phyloP scores from a whole-genome alignment of 2,113 vertebrate genomes.

The Amphilophus citrinellus region DNA sequence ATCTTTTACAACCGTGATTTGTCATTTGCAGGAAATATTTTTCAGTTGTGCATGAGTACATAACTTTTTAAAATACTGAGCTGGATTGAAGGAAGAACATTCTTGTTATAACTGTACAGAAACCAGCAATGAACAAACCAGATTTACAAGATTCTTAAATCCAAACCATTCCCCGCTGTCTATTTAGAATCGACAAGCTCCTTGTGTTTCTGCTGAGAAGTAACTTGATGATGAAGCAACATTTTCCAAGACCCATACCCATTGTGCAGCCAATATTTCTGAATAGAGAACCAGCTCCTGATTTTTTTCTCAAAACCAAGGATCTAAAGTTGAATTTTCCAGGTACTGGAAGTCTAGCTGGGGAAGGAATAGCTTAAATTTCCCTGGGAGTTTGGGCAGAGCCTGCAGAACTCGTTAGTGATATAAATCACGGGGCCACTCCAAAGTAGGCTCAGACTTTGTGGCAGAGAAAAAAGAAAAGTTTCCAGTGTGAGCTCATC shows the following conservation, averaged over 20 bases:
- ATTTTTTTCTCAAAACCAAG: slow-evolving; percentile 47
- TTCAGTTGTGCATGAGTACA: slow-evolving; percentile 7
- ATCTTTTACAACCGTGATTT: neutral
- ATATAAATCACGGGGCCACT: slow-evolving; percentile 83
- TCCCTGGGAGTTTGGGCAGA: slow-evolving; percentile 73
- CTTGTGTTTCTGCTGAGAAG: slow-evolving; percentile 40
- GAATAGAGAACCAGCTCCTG: slow-evolving; percentile 41
- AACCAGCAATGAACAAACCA: slow-evolving; percentile 51
- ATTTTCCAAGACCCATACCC: slow-evolving; percentile 70
- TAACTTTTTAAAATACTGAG: neutral
- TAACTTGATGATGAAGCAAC: slow-evolving; percentile 62
- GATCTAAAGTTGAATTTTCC: slow-evolving; percentile 76
- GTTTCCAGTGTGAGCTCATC: slow-evolving; percentile 87
- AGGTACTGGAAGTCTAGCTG: slow-evolving; percentile 72
- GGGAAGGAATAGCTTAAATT: slow-evolving; percentile 73
- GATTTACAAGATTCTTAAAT: slow-evolving; percentile 54
- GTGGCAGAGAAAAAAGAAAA: slow-evolving; percentile 77
- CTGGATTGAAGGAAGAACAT: slow-evolving; percentile 55
- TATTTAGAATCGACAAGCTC: slow-evolving; percentile 57
- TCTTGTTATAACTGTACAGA: slow-evolving; percentile 38
- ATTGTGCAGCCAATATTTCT: slow-evolving; percentile 61
- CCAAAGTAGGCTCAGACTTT: slow-evolving; percentile 80
- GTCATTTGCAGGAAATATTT: neutral
- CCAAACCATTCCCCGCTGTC: slow-evolving; percentile 55
- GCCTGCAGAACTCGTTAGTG: slow-evolving; percentile 84